Evolutionary conservation across 2,113 vertebrate species (phyloP).

Genomic region (Lasiurus cinereus): DNA sequence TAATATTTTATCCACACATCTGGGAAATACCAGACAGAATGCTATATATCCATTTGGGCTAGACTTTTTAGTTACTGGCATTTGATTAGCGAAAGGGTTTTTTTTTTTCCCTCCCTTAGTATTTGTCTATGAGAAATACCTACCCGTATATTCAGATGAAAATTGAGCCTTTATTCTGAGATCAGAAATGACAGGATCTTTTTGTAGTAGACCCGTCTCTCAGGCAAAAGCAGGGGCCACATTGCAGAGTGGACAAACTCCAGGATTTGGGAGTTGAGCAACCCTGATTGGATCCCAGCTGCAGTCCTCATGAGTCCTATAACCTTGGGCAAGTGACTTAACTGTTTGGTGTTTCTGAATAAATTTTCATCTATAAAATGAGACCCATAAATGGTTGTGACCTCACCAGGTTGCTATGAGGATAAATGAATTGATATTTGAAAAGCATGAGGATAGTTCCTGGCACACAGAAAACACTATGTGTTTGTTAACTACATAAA

Average conservation of each 20-base stretch:
- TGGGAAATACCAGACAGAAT: slow-evolving; percentile 75
- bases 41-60: background rate
- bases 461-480: background rate
- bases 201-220: background rate
- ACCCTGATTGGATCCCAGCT: background rate
- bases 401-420: background rate
- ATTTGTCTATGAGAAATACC: slow-evolving; percentile 2
- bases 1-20: slow-evolving; percentile 75
- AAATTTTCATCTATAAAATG: slow-evolving; percentile 15
- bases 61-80: slow-evolving; percentile 60
- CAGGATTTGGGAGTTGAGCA: background rate
- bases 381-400: background rate
- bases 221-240: background rate
- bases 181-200: background rate
- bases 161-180: background rate
- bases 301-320: background rate
- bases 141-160: background rate
- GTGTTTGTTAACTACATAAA: slow-evolving; percentile 21
- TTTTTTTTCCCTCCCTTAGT: too few relatives aligned
- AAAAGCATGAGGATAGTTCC: background rate
- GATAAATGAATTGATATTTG: background rate
- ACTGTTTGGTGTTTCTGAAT: background rate
- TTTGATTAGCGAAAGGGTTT: slow-evolving; percentile 36
- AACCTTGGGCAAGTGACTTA: background rate
- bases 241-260: background rate